phyloP scores from a whole-genome alignment of 2,113 vertebrate genomes.

The Climacteris rufus region DNA sequence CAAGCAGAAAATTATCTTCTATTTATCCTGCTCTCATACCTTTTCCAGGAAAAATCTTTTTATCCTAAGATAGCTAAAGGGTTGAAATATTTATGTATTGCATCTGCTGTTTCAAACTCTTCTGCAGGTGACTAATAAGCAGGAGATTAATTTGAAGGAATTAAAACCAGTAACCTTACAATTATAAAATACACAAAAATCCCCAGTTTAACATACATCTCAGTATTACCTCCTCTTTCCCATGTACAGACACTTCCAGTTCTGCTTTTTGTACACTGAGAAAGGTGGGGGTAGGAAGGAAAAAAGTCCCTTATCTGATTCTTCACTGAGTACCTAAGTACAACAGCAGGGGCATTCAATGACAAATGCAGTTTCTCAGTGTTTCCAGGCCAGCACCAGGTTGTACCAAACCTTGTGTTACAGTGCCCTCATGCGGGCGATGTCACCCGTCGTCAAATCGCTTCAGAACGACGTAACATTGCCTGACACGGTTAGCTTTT shows the following conservation, averaged over 20 bases:
- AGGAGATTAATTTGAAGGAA: neutral
- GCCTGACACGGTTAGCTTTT: neutral
- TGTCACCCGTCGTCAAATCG: neutral
- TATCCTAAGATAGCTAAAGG: neutral
- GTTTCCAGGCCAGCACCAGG: neutral
- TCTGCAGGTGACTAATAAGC: neutral
- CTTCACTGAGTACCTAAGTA: neutral
- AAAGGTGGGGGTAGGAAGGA: neutral
- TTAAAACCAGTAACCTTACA: neutral
- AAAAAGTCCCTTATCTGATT: neutral
- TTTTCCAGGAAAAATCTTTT: neutral
- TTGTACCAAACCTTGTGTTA: neutral
- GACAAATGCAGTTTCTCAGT: neutral
- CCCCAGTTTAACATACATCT: neutral
- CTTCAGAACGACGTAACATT: fast-evolving
- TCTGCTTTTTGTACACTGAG: neutral
- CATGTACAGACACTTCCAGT: neutral
- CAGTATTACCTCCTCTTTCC: neutral
- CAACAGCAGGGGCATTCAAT: neutral
- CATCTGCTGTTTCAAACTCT: neutral
- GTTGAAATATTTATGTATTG: neutral
- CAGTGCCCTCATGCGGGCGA: constrained; percentile 63
- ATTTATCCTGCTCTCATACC: neutral
- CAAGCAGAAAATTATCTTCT: neutral
- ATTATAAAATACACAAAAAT: neutral